phyloP scores from a whole-genome alignment of 1,140 invertebrate genomes.

The Hycleus phaleratus region DNA sequence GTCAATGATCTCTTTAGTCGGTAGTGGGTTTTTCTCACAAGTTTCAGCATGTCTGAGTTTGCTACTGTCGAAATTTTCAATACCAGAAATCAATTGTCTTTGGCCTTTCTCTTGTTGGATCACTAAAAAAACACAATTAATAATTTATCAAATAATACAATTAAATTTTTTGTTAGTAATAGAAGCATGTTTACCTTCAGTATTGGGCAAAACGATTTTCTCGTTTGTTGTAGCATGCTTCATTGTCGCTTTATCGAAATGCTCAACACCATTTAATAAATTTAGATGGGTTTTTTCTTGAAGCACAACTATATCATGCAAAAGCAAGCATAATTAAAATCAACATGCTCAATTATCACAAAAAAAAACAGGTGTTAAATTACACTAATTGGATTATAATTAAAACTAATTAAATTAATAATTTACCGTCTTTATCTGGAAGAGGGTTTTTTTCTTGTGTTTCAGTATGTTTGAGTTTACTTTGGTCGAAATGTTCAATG shows the following conservation, averaged over 20 bases:
- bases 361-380: background rate
- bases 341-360: slow-evolving; percentile 6
- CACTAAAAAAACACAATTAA: slow-evolving; percentile 47
- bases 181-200: slow-evolving; percentile 50
- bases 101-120: slow-evolving; percentile 83
- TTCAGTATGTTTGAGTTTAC: slow-evolving; percentile 82
- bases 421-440: slow-evolving; percentile 87
- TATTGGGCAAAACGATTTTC: slow-evolving; percentile 67
- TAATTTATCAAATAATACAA: background rate
- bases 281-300: slow-evolving; percentile 63
- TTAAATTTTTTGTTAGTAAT: background rate
- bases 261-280: slow-evolving; percentile 60
- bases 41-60: slow-evolving; percentile 86
- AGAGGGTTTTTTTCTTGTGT: slow-evolving; percentile 90
- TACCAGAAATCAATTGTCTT: slow-evolving; percentile 76
- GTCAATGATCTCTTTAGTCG: slow-evolving; percentile 66
- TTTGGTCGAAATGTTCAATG: slow-evolving; percentile 75
- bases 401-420: slow-evolving; percentile 5
- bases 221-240: slow-evolving; percentile 68
- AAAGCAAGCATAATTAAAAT: slow-evolving; percentile 29
- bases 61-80: slow-evolving; percentile 77
- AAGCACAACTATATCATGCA: slow-evolving; percentile 43
- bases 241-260: slow-evolving; percentile 62
- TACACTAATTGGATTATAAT: background rate
- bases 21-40: slow-evolving; percentile 81